These are phyloP conservation scores for Xyrichtys novacula DNA, from an alignment of 2,797 vertebrate genomes.

Conservation along the genomic window DNA sequence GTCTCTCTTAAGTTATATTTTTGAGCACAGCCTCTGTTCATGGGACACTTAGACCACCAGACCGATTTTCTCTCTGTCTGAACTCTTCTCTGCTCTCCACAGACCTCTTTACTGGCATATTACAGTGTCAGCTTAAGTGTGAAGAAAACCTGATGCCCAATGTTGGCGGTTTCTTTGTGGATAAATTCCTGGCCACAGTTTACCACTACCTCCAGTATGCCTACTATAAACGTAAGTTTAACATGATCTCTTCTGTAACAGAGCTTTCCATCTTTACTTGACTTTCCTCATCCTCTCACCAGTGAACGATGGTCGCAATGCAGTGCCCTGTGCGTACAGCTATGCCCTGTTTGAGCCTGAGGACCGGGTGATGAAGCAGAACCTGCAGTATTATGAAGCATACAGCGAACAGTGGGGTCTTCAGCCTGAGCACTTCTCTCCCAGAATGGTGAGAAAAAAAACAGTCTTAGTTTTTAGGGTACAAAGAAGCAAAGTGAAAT, in stretches of 20 bases:
- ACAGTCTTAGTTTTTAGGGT: no score
- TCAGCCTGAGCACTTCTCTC: slow-evolving; percentile 84
- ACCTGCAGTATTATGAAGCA: slow-evolving; percentile 90
- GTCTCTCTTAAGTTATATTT: no score
- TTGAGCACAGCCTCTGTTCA: no score
- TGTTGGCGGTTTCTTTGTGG: slow-evolving; percentile 91
- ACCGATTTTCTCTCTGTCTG: no score
- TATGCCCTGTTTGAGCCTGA: slow-evolving; percentile 90
- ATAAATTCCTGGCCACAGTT: slow-evolving; percentile 92
- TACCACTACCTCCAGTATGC: slow-evolving; percentile 93
- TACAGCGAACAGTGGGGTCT: slow-evolving; percentile 90
- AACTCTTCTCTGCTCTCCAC: slow-evolving; percentile 23
- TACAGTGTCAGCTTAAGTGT: slow-evolving; percentile 90
- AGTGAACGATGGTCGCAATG: slow-evolving; percentile 90
- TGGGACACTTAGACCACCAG: no score
- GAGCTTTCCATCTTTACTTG: neutral
- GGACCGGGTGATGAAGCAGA: slow-evolving; percentile 91
- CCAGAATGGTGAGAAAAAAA: slow-evolving; percentile 83
- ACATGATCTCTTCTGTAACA: neutral
- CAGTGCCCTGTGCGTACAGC: slow-evolving; percentile 88
- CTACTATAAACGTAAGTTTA: slow-evolving; percentile 90
- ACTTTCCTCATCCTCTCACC: slow-evolving; percentile 7
- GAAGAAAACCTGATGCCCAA: slow-evolving; percentile 88
- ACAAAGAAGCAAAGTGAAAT: no score
- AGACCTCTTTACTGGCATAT: slow-evolving; percentile 86